Base-by-base conservation (phyloP, 1,140 invertebrate genomes). In the Drosophila mojavensis region DNA sequence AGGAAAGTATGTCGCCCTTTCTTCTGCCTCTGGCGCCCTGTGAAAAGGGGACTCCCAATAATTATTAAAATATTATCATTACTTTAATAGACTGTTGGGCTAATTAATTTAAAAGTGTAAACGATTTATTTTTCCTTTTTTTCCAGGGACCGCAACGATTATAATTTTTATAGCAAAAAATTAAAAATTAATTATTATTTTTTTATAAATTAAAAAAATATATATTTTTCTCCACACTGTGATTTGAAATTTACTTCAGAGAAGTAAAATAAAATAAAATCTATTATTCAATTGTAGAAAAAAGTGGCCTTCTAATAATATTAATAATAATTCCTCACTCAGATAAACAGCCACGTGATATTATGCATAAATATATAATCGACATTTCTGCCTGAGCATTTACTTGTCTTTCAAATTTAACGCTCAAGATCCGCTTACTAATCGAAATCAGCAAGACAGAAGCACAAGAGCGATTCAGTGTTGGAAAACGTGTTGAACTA, bases 91-190 rank as follows among this genome's bases (percentile, higher is more conserved):
- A 61, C 1, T 50, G 30, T 24, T 36, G 10, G 10, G 26, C 48
- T 63, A 48, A 70, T 70, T 63, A 64, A 70, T 70, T 64, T 39
- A 17, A 17, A 17, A 17, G 17, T 17, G 17, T 17, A 17, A 17
- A 17, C 17, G 17, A 17, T 17, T 17, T 17, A 17, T 17, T 17
- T 17, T 17, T 17, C 17, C 17, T 17, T 17, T 1, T 17, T n/a
- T n/a, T n/a, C n/a, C n/a, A n/a, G n/a, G n/a, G n/a, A n/a, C n/a
- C n/a, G n/a, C n/a, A n/a, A n/a, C n/a, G n/a, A n/a, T n/a, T n/a
- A n/a, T n/a, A n/a, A n/a, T n/a, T n/a, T n/a, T n/a, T n/a, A n/a
- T n/a, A n/a, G n/a, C n/a, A n/a, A n/a, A n/a, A n/a, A n/a, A n/a
- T n/a, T n/a, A n/a, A n/a, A n/a, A n/a, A n/a, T n/a, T n/a, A n/a